Evolutionary conservation across 2,113 vertebrate species (phyloP), one percentile per base, ranked within the genome.

Genomic region (Tenebrosternarchus preto): DNA sequence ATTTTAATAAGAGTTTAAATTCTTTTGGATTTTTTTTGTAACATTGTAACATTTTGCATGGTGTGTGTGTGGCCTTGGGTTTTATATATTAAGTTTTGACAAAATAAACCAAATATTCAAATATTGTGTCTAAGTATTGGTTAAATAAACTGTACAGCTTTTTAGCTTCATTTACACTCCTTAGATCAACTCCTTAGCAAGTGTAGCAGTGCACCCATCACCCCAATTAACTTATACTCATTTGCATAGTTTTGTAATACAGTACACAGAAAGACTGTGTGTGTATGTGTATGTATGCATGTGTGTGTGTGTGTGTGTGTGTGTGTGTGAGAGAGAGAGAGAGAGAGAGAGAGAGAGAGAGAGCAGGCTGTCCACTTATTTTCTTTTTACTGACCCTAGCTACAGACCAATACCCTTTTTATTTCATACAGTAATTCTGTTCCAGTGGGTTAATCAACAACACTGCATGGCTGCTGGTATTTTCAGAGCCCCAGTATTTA

Each of bases 401-500:
- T 56, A 24, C 50, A 53, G 69, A 77, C 81, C 82, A 82, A 27
- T 80, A 76, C n/a, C 70, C 63, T 72, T 72, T 39, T 56, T 64
- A 29, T 74, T 72, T 73, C 22, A 43, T 68, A 29, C 46, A 59
- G 67, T 67, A 70, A 67, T 64, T 73, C 25, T 59, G 56, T 75
- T 73, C 15, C 20, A 43, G 63, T 24, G 68, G 76, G 77, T 84
- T 82, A 81, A 86, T 86, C 63, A 75, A 67, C 67, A 75, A 66
- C 80, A 75, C 63, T 50, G 73, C 59, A 64, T 74, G 36, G 24
- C 73, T 73, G 43, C 70, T 70, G 77, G 80, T 82, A 83, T 88
- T 89, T 83, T 60, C 55, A 59, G 43, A 68, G 72, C 75, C 27
- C 67, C 75, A 20, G 55, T 63, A 17, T 86, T 78, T 87, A 88